Percentiles rank a stretch among this genome's conserved stretches.
Conservation (phyloP, 2,113 vertebrate genomes). For the Chelonoidis abingdonii region DNA sequence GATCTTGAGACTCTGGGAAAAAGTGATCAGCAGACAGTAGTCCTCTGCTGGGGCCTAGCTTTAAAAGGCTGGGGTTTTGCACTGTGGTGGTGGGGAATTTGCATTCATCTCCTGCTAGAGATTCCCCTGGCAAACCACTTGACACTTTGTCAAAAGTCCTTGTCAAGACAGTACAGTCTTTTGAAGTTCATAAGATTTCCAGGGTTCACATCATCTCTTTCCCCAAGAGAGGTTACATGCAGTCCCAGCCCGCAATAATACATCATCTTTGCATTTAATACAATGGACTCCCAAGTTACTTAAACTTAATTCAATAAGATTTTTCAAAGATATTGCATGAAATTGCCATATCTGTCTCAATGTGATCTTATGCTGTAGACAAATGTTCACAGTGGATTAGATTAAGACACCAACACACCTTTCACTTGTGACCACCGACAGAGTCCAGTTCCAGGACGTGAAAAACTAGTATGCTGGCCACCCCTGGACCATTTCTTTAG, state of each 20-base stretch:
- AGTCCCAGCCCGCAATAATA: neutral
- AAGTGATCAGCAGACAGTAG: neutral
- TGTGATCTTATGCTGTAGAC: neutral
- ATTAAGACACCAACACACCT: neutral
- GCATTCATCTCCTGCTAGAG: neutral
- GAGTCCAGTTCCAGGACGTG: neutral
- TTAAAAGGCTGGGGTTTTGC: neutral
- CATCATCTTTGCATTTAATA: neutral
- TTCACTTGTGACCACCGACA: neutral
- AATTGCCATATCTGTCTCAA: neutral
- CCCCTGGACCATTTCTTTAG: neutral
- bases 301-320: neutral
- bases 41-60: neutral
- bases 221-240: neutral
- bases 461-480: neutral
- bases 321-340: neutral
- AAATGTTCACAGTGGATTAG: neutral
- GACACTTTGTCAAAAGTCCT: neutral
- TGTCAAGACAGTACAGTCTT: neutral
- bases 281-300: neutral
- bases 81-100: neutral
- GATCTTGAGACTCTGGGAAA: neutral
- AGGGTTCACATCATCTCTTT: neutral
- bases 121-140: neutral
- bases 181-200: neutral